Evolutionary conservation across 2,113 vertebrate genomes (phyloP), one percentile per base, ranked within the genome.

Genomic region (Axis porcinus): DNA sequence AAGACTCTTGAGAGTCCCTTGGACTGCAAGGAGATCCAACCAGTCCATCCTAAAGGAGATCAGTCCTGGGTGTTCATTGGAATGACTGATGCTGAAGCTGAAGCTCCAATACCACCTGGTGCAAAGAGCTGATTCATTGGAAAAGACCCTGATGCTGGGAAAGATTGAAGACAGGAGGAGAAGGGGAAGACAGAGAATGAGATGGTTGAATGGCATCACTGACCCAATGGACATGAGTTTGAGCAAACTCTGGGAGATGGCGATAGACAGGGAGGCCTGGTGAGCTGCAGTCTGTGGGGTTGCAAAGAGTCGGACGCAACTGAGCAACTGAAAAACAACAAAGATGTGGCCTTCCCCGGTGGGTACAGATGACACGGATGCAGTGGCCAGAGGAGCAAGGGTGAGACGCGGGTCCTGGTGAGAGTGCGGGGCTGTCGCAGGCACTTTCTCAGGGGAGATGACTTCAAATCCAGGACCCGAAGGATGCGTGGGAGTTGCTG

Each of bases 401-500:
- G 28, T 40, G 67, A 70, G 19, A 12, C 2, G 5, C 7, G 7
- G 55, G 7, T 19, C 7, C 30, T 16, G 2, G 4, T 47, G 30
- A n/a, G 30, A 28, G 14, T 1, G 1, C 47, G 5, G 19, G 33
- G 5, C 84, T 60, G 58, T 27, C 78, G 15, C 2, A 19, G 54
- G 25, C 12, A 0, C 21, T 55, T 55, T 33, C 50, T 86, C 36
- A 55, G 78, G 40, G 54, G 15, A 55, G 10, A 40, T 50, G 28
- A 28, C 64, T 81, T 85, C 33, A 50, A 33, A 82, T 33, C 55
- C 25, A 11, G 27, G 52, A 28, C 67, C 45, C 23, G 2, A 28
- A 79, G 43, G 23, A 43, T 40, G 21, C n/a, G 27, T 2, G 0
- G 4, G 27, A 15, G 25, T 83, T 45, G 0, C 6, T 43, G 5